A percentile compares a stretch with the other conserved stretches of the same genome.
Evolutionary conservation across 2,113 vertebrate species (phyloP).

Genomic region (human (Homo sapiens)): GRCh38 chr6:81652501-81653000

Average conservation of each 20-base stretch:
- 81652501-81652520: not conserved
- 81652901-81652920: not conserved
- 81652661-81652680: not conserved
- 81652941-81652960: not conserved
- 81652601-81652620: not conserved
- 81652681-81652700: not conserved
- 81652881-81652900: not conserved
- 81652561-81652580: not conserved
- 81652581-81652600: not conserved
- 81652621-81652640: not conserved
- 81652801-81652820: not conserved
- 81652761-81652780: not conserved
- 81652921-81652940: not conserved
- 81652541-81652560: not conserved
- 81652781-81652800: not conserved
- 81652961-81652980: not conserved
- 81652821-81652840: not conserved
- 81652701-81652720: not conserved
- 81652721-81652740: not conserved
- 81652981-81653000: not conserved
- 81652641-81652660: not conserved
- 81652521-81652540: not conserved
- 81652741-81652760: not conserved
- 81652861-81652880: not conserved
- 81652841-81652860: not conserved